Evolutionary conservation across 1,140 invertebrate genomes (phyloP), one percentile per base, ranked within the genome.

Genomic region (Drosophila repletoides): DNA sequence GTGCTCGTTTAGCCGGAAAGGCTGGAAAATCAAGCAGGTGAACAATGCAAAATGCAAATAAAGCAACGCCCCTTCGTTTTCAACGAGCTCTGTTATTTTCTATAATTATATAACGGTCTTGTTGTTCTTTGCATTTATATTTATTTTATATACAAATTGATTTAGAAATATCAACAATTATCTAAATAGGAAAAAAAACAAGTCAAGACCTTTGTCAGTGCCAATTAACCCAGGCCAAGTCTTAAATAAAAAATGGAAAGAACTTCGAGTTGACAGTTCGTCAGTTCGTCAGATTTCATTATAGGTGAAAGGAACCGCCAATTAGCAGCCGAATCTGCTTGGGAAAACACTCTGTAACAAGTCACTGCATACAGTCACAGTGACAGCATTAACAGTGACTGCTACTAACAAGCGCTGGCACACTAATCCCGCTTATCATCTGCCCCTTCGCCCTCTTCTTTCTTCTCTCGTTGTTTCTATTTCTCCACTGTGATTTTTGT

Each of bases 201-300:
- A 74, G 74, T 58, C 80, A 61, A 66, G 79, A 84, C 79, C 74
- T 84, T 61, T 84, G 79, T 84, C 79, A 86, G 43, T 79, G 80
- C 71, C 79, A 84, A 86, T 84, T 86, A 83, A 84, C 61, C 66
- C 33, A 46, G 24, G n/a, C 2, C 14, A 21, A 24, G 6, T 9
- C 5, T 3, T 31, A 10, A 43, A 33, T 33, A 41, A 40, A 72
- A 63, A 71, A 63, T 55, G 53, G 26, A 60, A 55, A 26, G 17
- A 29, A 49, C 46, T 24, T 26, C 19, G 15, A 7, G 33, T 21
- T 77, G 79, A 86, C 79, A 86, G 80, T 72, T 63, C 53, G 66
- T 84, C 79, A 86, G 80, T 72, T 63, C 53, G 66, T 84, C 80
- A 86, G 31, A 56, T 60, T 72, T 74, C 74, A 65, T 83, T 74